Evolutionary conservation across 2,797 vertebrate genomes (phyloP).

Genomic region (Lepilemur ruficaudatus): DNA sequence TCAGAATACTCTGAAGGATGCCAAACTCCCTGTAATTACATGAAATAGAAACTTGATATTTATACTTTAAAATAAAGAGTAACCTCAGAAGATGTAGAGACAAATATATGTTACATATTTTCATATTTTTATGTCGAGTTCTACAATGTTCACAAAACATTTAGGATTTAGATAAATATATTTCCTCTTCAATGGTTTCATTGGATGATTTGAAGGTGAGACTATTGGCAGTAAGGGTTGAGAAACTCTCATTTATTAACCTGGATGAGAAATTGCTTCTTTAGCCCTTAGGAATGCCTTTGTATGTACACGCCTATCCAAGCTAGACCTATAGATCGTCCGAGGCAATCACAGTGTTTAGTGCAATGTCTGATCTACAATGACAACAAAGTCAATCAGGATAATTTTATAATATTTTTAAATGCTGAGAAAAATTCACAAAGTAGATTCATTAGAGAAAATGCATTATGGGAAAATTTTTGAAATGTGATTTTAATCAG

Average conservation of each 20-base stretch:
- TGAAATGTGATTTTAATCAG: background rate
- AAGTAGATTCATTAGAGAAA: background rate
- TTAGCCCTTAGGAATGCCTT: rapidly evolving
- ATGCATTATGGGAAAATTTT: background rate
- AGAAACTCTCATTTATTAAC: background rate
- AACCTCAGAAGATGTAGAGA: background rate
- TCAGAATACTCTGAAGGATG: background rate
- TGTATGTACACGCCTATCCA: rapidly evolving
- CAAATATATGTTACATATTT: background rate
- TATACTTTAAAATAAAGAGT: background rate
- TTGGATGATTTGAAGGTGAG: rapidly evolving
- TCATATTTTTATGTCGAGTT: background rate
- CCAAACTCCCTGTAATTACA: background rate
- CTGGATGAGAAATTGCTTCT: rapidly evolving
- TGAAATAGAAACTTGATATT: background rate
- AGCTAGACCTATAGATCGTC: rapidly evolving
- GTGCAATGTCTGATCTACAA: background rate
- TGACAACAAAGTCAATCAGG: rapidly evolving
- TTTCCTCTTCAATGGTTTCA: rapidly evolving
- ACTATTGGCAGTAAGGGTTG: background rate
- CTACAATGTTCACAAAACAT: background rate
- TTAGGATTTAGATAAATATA: background rate
- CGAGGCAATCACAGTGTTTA: rapidly evolving
- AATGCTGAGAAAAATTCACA: background rate
- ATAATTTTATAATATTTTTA: background rate